Evolutionary conservation across 2,113 vertebrate genomes (phyloP).

Genomic region (Sturnira hondurensis): DNA sequence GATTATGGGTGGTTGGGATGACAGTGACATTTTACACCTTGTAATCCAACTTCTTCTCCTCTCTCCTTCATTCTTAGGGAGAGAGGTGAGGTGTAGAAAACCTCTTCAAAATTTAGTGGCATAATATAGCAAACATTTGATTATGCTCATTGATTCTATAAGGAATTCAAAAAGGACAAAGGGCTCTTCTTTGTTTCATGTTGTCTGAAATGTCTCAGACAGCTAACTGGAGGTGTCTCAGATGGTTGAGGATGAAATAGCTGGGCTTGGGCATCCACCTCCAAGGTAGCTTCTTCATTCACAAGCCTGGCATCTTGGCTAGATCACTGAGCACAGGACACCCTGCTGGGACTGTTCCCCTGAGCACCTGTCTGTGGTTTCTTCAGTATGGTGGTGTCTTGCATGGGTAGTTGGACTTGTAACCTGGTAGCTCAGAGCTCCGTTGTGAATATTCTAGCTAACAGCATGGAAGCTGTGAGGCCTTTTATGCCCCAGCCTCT

Average conservation of each 20-base stretch:
- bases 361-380: neutral
- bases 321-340: neutral
- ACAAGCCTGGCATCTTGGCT: neutral
- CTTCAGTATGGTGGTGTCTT: neutral
- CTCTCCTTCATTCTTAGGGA: neutral
- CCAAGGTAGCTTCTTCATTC: neutral
- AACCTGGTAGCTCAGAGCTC: neutral
- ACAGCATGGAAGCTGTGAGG: neutral
- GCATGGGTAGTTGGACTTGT: neutral
- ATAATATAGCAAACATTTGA: neutral
- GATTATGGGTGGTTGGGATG: neutral
- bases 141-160: neutral
- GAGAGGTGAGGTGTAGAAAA: neutral
- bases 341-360: neutral
- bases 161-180: neutral
- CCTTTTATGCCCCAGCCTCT: neutral
- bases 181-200: neutral
- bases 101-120: neutral
- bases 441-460: neutral
- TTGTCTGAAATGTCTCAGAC: neutral
- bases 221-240: neutral
- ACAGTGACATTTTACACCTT: neutral
- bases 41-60: neutral
- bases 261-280: neutral
- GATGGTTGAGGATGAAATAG: neutral